phyloP scores from a whole-genome alignment of 2,888 invertebrate species.

The Buathra laborator region DNA sequence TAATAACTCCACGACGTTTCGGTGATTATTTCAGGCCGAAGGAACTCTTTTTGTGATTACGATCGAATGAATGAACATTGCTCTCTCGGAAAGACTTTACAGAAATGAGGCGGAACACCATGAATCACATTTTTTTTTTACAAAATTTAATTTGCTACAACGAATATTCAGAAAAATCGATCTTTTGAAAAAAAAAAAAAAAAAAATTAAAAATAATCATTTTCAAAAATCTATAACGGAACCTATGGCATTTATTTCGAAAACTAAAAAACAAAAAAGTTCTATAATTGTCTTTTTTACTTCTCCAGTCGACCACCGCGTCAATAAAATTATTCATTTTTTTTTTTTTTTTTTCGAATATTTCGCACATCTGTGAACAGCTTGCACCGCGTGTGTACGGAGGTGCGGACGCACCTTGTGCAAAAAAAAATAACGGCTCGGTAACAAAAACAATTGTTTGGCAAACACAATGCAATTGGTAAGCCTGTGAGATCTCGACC shows the following conservation, averaged over 20 bases:
- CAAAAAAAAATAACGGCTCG: conserved; percentile 5
- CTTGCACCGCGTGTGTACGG: not conserved
- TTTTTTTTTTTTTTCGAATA: not conserved
- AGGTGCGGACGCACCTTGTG: too few relatives aligned
- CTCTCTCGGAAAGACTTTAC: not conserved
- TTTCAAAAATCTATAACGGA: too few relatives aligned
- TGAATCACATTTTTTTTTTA: not conserved
- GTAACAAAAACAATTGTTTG: not conserved
- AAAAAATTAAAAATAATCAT: too few relatives aligned
- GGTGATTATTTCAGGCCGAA: not conserved
- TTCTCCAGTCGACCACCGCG: not conserved
- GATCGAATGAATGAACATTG: not conserved
- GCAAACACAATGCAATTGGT: not conserved
- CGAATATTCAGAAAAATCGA: too few relatives aligned
- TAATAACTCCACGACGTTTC: not conserved
- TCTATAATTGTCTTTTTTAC: not conserved
- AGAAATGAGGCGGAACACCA: not conserved
- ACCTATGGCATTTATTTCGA: too few relatives aligned
- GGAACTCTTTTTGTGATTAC: not conserved
- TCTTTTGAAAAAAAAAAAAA: too few relatives aligned
- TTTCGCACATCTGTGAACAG: not conserved
- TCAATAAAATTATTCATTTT: not conserved
- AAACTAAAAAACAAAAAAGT: too few relatives aligned
- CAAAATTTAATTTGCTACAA: not conserved
- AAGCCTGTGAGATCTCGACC: conserved; percentile 3